Percentiles rank a stretch among this genome's conserved stretches.
Evolutionary conservation across 2,797 vertebrate species (phyloP).

Genomic region (Sarcoramphus papa): DNA sequence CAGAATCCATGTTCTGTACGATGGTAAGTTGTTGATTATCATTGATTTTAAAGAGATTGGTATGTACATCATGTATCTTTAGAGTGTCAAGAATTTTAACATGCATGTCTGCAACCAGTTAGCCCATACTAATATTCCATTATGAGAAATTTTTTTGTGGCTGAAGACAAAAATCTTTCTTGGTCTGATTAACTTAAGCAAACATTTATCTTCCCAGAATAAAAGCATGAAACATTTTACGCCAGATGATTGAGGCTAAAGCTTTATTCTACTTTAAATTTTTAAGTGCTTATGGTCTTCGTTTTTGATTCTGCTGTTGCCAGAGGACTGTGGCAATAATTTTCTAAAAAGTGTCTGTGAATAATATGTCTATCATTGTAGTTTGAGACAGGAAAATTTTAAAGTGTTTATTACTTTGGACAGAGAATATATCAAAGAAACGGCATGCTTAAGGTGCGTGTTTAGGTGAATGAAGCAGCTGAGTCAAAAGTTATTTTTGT

Average conservation of each 20-base stretch:
- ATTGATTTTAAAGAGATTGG: background rate
- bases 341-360: background rate
- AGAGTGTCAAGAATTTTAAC: background rate
- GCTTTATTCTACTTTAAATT: background rate
- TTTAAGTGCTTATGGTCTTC: background rate
- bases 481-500: background rate
- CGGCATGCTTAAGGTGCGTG: accelerated
- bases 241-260: background rate
- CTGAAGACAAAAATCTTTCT: background rate
- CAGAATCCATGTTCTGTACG: background rate
- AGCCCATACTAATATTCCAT: background rate
- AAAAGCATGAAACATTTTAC: background rate
- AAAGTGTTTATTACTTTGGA: background rate
- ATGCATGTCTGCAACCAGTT: background rate
- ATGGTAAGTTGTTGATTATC: background rate
- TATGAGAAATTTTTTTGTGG: background rate
- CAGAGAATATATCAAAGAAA: background rate
- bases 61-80: background rate
- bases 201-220: background rate
- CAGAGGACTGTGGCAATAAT: background rate
- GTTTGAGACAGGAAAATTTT: background rate
- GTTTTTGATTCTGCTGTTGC: background rate
- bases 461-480: background rate
- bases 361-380: background rate
- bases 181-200: background rate